Conservation (phyloP, 1,140 invertebrate genomes). For the Drosophila virilis region DNA sequence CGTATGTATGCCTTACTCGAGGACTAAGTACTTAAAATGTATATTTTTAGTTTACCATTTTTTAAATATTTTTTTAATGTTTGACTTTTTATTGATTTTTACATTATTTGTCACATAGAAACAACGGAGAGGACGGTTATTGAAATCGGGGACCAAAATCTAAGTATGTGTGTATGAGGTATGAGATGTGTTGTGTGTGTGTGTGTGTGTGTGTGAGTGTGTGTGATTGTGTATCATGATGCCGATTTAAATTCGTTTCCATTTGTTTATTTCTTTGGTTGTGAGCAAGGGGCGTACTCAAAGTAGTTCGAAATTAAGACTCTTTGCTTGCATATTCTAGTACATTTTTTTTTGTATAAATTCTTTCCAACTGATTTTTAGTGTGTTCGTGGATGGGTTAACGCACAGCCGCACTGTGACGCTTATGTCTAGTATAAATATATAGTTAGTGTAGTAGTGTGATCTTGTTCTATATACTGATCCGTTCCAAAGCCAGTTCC, state of each 20-base stretch:
- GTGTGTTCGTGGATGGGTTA: constrained; percentile 1
- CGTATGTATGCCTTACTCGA: not conserved
- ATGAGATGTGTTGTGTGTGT: not conserved
- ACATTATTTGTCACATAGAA: constrained; percentile 83
- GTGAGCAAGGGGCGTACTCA: constrained; percentile 53
- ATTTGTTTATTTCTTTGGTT: constrained; percentile 40
- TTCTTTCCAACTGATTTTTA: constrained; percentile 11
- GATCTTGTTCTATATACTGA: constrained; percentile 3
- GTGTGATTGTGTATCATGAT: constrained; percentile 11
- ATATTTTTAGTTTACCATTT: constrained; percentile 17
- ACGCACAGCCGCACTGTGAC: not conserved
- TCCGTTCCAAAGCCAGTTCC: constrained; percentile 8
- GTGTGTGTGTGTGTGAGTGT: not conserved
- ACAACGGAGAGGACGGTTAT: constrained; percentile 79
- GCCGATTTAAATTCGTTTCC: constrained; percentile 41
- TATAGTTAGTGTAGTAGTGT: constrained; percentile 2
- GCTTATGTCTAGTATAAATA: not conserved
- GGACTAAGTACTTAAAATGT: constrained; percentile 13
- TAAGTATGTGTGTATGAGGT: not conserved
- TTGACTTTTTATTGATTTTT: constrained; percentile 26
- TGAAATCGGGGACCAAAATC: constrained; percentile 67
- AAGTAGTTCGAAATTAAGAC: constrained; percentile 45
- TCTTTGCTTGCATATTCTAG: constrained; percentile 15
- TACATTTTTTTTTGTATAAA: constrained; percentile 1
- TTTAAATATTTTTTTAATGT: constrained; percentile 12